Evolutionary conservation across 2,888 invertebrate species (phyloP).

Genomic region (Chrysina gloriosa): DNA sequence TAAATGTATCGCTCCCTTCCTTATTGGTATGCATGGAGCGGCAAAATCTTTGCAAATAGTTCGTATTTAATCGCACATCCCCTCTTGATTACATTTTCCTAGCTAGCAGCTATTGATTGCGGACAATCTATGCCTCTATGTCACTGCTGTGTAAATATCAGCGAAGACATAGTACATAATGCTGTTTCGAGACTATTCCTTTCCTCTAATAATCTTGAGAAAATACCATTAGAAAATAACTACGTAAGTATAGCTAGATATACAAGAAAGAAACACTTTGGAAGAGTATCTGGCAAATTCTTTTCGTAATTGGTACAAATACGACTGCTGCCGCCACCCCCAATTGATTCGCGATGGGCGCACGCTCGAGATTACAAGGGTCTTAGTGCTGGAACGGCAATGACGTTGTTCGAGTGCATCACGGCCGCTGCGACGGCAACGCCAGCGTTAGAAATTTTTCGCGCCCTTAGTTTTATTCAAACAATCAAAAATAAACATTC

Average conservation of each 20-base stretch:
- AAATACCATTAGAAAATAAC: neutral
- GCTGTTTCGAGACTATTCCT: too few relatives aligned
- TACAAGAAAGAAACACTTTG: neutral
- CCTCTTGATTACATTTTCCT: constrained; percentile 27
- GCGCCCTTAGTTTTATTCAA: constrained; percentile 34
- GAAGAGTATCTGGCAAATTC: constrained; percentile 38
- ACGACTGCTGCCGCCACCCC: constrained; percentile 41
- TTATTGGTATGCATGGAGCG: neutral
- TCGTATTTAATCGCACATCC: constrained; percentile 16
- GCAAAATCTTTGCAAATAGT: constrained; percentile 20
- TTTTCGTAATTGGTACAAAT: constrained; percentile 42
- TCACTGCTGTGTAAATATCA: constrained; percentile 9
- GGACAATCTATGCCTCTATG: constrained; percentile 25
- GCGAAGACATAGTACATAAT: too few relatives aligned
- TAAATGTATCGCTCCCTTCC: neutral
- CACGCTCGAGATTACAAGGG: constrained; percentile 39
- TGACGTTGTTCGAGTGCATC: constrained; percentile 42
- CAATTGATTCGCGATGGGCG: constrained; percentile 40
- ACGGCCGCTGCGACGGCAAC: constrained; percentile 39
- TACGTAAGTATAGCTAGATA: neutral
- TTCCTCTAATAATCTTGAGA: neutral
- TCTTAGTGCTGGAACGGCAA: constrained; percentile 41
- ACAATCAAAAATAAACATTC: constrained; percentile 28
- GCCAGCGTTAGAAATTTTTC: constrained; percentile 35
- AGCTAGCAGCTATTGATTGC: constrained; percentile 34